phyloP scores from a whole-genome alignment of 2,113 vertebrate genomes.

The Mormyrus iriodes region DNA sequence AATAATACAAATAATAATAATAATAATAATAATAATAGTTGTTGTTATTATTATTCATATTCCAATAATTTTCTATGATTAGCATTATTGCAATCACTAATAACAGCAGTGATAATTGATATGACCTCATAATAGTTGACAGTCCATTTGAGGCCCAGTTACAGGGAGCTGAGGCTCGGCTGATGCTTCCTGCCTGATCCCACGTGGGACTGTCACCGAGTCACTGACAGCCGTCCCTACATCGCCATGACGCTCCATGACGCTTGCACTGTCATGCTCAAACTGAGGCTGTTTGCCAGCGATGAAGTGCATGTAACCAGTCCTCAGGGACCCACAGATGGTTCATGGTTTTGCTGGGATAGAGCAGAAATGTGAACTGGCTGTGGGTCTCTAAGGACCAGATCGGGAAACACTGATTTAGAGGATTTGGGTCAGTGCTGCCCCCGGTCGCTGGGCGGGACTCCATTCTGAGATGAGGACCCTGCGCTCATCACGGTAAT shows the following conservation, averaged over 20 bases:
- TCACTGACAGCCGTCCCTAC: not conserved
- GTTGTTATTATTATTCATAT: not conserved
- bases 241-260: not conserved
- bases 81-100: not conserved
- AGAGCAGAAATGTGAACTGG: no score
- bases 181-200: not conserved
- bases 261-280: not conserved
- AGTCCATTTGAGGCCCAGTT: not conserved
- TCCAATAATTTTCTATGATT: not conserved
- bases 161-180: not conserved
- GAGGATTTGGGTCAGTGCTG: not conserved
- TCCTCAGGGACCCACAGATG: not conserved
- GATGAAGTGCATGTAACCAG: not conserved
- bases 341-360: not conserved
- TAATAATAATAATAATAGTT: not conserved
- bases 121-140: not conserved
- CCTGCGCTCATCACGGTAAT: not conserved
- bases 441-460: not conserved
- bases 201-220: not conserved
- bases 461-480: not conserved
- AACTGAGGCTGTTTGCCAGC: not conserved
- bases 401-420: no score
- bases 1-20: not conserved
- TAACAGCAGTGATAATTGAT: not conserved
- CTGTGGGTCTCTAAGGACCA: no score